Conservation (phyloP, 2,113 vertebrate species). For the Nycticorax nycticorax region DNA sequence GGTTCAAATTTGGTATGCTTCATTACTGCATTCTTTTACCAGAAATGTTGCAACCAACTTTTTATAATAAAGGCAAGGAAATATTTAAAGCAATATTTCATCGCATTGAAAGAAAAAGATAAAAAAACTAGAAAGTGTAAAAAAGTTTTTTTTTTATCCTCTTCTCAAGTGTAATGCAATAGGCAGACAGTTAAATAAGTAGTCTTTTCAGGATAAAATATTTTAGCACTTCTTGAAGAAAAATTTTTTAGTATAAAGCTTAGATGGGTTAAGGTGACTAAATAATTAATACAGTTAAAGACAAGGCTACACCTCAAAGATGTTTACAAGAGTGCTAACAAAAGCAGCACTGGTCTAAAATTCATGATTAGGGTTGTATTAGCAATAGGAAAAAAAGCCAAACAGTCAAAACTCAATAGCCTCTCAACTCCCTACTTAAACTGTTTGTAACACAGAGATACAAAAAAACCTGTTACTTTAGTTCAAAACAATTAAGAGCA, state of each 20-base stretch:
- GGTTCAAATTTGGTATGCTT: not conserved
- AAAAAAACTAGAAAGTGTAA: not conserved
- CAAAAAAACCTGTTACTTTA: not conserved
- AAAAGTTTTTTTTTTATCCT: not conserved
- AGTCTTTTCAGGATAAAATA: not conserved
- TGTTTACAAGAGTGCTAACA: slow-evolving; percentile 36
- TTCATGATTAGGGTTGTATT: not conserved
- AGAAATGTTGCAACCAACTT: not conserved
- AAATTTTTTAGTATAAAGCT: not conserved
- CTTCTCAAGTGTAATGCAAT: not conserved
- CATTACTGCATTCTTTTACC: not conserved
- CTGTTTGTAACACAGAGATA: slow-evolving; percentile 63
- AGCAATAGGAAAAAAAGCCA: not conserved
- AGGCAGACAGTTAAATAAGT: not conserved
- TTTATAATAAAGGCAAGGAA: not conserved
- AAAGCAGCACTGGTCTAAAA: slow-evolving; percentile 45
- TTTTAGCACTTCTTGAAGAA: not conserved
- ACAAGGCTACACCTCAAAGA: slow-evolving; percentile 49
- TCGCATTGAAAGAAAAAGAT: not conserved
- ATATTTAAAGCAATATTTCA: not conserved
- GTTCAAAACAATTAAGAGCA: not conserved
- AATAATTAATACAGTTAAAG: slow-evolving; percentile 40
- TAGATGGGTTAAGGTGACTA: slow-evolving; percentile 39
- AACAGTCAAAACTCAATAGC: not conserved
- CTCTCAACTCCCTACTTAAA: slow-evolving; percentile 14